Evolutionary conservation across 1,140 invertebrate species (phyloP).

Genomic region (Drosophila parabipectinata): DNA sequence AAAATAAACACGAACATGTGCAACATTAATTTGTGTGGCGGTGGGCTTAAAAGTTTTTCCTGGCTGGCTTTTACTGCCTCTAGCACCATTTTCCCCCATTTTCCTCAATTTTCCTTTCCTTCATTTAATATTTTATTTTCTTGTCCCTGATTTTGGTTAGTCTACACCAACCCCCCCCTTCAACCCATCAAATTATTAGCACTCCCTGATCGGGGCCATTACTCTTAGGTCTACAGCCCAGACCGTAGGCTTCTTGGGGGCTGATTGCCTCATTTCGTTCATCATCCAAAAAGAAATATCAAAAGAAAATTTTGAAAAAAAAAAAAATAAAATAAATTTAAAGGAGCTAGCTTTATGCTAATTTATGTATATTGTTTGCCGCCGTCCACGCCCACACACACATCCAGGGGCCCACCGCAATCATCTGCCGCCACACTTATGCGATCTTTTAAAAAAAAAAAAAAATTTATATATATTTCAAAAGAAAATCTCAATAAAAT

Average conservation of each 20-base stretch:
- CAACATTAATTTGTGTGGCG: conserved; percentile 68
- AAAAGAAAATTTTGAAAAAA: conserved; percentile 30
- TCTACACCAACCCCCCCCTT: neutral
- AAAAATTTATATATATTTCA: too few relatives aligned
- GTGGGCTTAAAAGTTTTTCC: conserved; percentile 51
- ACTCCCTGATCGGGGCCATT: conserved; percentile 51
- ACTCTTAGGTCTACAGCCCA: conserved; percentile 19
- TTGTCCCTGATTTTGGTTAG: conserved; percentile 25
- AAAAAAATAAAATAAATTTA: conserved; percentile 56
- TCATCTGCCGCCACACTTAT: too few relatives aligned
- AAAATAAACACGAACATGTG: conserved; percentile 59
- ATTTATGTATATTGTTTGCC: too few relatives aligned
- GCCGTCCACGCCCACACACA: too few relatives aligned
- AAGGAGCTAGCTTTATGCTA: too few relatives aligned
- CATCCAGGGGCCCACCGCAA: too few relatives aligned
- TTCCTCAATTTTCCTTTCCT: neutral
- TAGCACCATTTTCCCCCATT: too few relatives aligned
- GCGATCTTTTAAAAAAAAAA: too few relatives aligned
- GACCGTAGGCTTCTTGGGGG: neutral
- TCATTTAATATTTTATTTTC: neutral
- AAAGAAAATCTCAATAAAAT: too few relatives aligned
- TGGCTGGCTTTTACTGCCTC: neutral
- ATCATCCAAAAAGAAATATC: conserved; percentile 33
- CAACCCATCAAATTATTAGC: conserved; percentile 47
- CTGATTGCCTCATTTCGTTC: conserved; percentile 52